Conservation (phyloP, 92 coral and sea anemone genomes). For the Umimayanthus chanpuru region DNA sequence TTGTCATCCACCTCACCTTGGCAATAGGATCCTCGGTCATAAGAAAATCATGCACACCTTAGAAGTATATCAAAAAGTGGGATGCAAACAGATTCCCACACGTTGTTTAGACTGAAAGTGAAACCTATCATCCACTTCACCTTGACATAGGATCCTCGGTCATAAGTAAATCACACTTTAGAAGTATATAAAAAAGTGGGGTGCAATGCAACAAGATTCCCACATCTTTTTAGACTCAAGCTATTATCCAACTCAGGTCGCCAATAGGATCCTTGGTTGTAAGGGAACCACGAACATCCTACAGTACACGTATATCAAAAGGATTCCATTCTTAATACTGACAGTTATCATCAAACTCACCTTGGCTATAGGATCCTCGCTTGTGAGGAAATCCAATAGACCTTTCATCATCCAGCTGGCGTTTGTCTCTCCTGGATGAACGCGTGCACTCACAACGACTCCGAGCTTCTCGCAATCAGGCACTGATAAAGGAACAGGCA, state of each 20-base stretch:
- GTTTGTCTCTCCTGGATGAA: conserved; percentile 99
- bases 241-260: conserved; percentile 59
- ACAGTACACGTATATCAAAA: conserved; percentile 57
- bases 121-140: no score
- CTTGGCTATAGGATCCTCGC: conserved; percentile 91
- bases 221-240: neutral
- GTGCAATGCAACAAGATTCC: no score
- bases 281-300: conserved; percentile 89
- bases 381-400: conserved; percentile 89
- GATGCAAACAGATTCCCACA: no score
- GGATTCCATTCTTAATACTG: neutral
- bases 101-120: no score
- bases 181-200: conserved; percentile 42
- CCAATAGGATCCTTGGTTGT: conserved; percentile 85
- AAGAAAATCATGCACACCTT: conserved; percentile 91
- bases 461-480: conserved; percentile 87
- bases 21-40: conserved; percentile 59
- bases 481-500: conserved; percentile 47
- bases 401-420: conserved; percentile 99
- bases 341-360: conserved; percentile 42
- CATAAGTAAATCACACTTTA: no score
- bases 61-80: conserved; percentile 54
- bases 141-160: no score
- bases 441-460: conserved; percentile 96
- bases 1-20: no score